phyloP scores from a whole-genome alignment of 2,797 vertebrate species.

The Hypotaenidia okinawae region DNA sequence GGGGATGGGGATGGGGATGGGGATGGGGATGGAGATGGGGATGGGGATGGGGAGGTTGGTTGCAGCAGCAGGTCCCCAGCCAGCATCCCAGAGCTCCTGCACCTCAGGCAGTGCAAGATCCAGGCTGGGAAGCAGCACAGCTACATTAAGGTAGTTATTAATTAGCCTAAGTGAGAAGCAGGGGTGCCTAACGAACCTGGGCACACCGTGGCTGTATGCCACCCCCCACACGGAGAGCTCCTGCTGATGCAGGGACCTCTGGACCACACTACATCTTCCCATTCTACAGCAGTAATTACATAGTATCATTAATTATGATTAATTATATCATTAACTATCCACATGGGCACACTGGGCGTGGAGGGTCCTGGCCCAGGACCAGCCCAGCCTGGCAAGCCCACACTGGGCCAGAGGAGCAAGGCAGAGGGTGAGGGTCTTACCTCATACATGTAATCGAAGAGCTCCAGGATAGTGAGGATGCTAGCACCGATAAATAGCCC shows the following conservation, averaged over 20 bases:
- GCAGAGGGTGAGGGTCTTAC: conserved; percentile 67
- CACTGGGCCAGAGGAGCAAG: background rate
- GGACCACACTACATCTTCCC: accelerated
- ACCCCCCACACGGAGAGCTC: background rate
- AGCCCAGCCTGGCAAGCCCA: background rate
- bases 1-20: background rate
- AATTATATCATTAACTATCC: background rate
- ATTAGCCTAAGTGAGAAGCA: background rate
- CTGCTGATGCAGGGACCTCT: background rate
- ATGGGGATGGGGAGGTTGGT: background rate
- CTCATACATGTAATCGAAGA: conserved; percentile 97
- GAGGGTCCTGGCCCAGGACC: background rate
- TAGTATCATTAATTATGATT: background rate
- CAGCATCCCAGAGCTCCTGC: background rate
- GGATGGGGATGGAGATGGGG: background rate
- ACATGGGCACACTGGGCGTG: background rate
- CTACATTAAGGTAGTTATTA: background rate
- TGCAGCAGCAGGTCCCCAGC: background rate
- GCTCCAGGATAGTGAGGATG: conserved; percentile 97
- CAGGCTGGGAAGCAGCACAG: background rate
- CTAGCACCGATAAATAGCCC: conserved; percentile 96
- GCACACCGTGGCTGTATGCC: background rate
- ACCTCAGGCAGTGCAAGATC: background rate
- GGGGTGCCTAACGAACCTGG: background rate
- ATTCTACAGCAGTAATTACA: background rate